Conservation (phyloP, 1,140 invertebrate species). For the Diorhabda sublineata region DNA sequence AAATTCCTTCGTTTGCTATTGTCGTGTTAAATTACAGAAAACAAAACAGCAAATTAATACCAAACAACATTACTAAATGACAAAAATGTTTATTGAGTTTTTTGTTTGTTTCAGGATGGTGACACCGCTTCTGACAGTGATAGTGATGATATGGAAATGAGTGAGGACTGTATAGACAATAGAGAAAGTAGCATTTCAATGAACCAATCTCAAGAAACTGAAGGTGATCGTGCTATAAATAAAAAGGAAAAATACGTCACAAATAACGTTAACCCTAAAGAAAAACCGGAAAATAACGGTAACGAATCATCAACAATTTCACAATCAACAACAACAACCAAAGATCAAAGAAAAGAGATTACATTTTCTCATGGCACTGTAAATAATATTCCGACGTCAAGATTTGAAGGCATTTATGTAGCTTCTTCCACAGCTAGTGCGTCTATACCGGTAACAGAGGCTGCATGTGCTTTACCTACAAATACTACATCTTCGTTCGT, state of each 20-base stretch:
- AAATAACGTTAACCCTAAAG: neutral
- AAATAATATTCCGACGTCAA: neutral
- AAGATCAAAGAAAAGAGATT: neutral
- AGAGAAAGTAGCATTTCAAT: neutral
- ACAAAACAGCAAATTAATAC: too few relatives aligned
- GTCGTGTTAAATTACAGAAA: too few relatives aligned
- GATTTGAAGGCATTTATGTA: neutral
- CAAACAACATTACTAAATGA: too few relatives aligned
- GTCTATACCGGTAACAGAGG: neutral
- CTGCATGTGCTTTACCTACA: neutral
- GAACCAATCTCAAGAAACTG: neutral
- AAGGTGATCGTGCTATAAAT: neutral
- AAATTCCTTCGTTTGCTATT: too few relatives aligned
- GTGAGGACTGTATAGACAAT: neutral
- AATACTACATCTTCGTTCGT: neutral
- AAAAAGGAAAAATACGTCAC: too few relatives aligned
- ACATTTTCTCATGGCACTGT: neutral
- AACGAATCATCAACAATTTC: neutral
- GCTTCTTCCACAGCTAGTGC: neutral
- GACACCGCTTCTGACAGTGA: slow-evolving; percentile 5
- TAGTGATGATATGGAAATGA: slow-evolving; percentile 4
- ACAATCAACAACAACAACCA: neutral
- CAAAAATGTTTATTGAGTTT: neutral
- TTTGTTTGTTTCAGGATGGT: slow-evolving; percentile 15
- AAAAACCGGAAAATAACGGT: neutral